Percentiles rank a stretch among this genome's conserved stretches.
phyloP scores from a whole-genome alignment of 2,888 invertebrate genomes.

The Andrena flavipes region DNA sequence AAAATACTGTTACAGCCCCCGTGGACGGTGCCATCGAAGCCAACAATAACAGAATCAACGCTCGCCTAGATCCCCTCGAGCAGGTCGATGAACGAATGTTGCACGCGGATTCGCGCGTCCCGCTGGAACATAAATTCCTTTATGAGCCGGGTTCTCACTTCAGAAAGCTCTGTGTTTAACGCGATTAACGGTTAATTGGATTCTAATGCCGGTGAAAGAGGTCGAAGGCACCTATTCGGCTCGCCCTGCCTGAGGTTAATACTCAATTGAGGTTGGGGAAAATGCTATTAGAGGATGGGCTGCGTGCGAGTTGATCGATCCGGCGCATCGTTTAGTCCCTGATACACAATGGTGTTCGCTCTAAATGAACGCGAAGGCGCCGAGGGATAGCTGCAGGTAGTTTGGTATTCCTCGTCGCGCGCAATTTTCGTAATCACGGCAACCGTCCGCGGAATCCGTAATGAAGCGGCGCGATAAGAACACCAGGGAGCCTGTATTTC shows the following conservation, averaged over 20 bases:
- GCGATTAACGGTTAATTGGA: constrained; percentile 48
- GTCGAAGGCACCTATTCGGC: constrained; percentile 23
- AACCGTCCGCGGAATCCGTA: constrained; percentile 34
- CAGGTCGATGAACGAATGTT: not conserved
- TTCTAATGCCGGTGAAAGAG: constrained; percentile 45
- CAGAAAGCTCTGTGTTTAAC: constrained; percentile 26
- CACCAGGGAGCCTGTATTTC: not conserved
- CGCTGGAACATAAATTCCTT: not conserved
- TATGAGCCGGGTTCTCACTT: not conserved
- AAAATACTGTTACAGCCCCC: constrained; percentile 28
- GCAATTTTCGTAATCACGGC: constrained; percentile 26
- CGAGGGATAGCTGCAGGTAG: constrained; percentile 19
- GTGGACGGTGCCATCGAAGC: not conserved
- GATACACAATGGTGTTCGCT: constrained; percentile 24
- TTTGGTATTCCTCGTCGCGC: constrained; percentile 18
- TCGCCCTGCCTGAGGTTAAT: constrained; percentile 73
- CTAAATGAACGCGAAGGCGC: constrained; percentile 32
- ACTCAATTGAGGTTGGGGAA: constrained; percentile 70
- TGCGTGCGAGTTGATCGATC: constrained; percentile 57
- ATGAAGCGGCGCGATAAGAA: constrained; percentile 15
- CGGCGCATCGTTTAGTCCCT: constrained; percentile 30
- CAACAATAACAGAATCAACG: constrained; percentile 35
- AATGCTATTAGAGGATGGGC: constrained; percentile 71
- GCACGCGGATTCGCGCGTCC: not conserved
- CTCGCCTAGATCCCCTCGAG: not conserved